Conservation (phyloP, 2,797 vertebrate genomes). For the Columba guinea region DNA sequence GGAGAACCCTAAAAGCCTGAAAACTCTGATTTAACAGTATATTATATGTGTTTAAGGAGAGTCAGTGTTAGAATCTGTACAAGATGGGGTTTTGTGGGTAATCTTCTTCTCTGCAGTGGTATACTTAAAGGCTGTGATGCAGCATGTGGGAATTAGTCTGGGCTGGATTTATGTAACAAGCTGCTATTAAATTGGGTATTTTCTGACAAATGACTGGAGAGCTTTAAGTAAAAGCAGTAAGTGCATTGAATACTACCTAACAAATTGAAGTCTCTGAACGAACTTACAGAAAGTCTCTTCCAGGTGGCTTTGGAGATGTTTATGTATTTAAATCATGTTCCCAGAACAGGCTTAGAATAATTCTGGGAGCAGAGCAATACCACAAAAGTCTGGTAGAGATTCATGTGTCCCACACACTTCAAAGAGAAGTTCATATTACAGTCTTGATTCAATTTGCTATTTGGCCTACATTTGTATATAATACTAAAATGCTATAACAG, state of each 20-base stretch:
- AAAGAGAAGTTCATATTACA: background rate
- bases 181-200: conserved; percentile 9
- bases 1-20: background rate
- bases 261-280: background rate
- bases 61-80: background rate
- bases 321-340: background rate
- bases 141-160: background rate
- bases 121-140: background rate
- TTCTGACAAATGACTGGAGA: background rate
- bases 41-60: background rate
- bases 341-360: background rate
- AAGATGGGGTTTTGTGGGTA: background rate
- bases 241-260: background rate
- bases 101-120: background rate
- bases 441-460: background rate
- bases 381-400: background rate
- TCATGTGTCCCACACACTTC: background rate
- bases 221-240: background rate
- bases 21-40: background rate
- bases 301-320: background rate
- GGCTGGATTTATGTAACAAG: conserved; percentile 5
- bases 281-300: background rate
- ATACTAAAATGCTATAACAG: background rate
- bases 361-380: background rate
- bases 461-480: background rate